Base-by-base conservation (phyloP, 2,888 invertebrate genomes). In the Imbricaverruca yamaguchii region DNA sequence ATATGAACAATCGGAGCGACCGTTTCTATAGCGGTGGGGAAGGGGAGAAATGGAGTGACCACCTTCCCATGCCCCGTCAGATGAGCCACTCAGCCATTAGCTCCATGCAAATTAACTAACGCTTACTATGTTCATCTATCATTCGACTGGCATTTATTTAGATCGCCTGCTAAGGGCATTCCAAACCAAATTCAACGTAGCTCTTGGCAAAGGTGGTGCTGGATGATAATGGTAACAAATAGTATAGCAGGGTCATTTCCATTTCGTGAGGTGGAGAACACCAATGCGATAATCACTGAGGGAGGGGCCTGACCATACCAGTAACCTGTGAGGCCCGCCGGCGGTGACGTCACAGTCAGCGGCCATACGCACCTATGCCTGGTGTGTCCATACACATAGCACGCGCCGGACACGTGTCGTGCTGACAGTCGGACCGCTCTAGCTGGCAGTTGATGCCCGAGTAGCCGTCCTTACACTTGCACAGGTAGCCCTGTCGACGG, bases 311-410 rank as follows among this genome's bases (percentile, higher is more conserved):
- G 39, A 4, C 2, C 39, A 39, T 39, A 39, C 39, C 39, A 39
- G 39, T 39, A 4, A 39, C 39, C 39, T 39, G 39, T 39, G 39
- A 39, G 39, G 39, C 39, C 39, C 39, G 4, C 4, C 39, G 39
- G 39, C 39, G 1, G 39, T 39, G 39, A 39, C 1, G 39, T 39
- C 39, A 39, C 1, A 4, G 39, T 39, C 39, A 39, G 39, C 39
- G 39, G 39, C 39, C 18, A 74, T n/a, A 79, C 79, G 11, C 9
- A 57, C 59, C 57, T 85, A 91, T 92, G 82, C 94, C 95, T 39
- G 93, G 96, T 87, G 93, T 94, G 87, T 98, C 96, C 88, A 97
- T 97, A 87, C 98, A 98, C 94, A 97, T 96, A 8, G 97, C 97
- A 85, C 96, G 90, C 86, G 96, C 97, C 0, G 96, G 95, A 85